Evolutionary conservation across 2,797 vertebrate species (phyloP).

Genomic region (Macrochelys suwanniensis): DNA sequence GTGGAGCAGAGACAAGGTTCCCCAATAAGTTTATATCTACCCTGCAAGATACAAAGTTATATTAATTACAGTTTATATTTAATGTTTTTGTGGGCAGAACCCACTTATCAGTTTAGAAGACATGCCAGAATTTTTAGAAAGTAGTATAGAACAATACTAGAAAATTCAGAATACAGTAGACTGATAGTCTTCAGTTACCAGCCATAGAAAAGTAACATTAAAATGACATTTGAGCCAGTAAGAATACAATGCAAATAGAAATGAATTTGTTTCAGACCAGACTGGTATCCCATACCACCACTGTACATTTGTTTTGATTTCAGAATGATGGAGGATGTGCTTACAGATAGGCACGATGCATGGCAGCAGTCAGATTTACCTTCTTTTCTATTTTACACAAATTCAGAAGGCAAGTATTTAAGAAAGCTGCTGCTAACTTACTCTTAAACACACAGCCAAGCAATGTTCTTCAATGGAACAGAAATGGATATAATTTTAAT

Average conservation of each 20-base stretch:
- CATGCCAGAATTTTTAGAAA: not conserved
- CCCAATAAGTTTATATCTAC: not conserved
- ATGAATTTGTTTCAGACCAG: not conserved
- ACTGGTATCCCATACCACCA: not conserved
- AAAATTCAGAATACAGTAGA: not conserved
- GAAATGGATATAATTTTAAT: not conserved
- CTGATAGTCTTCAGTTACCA: fast-evolving
- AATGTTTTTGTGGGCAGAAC: not conserved
- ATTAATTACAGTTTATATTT: too few relatives aligned
- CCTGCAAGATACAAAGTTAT: not conserved
- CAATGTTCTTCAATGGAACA: not conserved
- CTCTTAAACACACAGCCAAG: not conserved
- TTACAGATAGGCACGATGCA: too few relatives aligned
- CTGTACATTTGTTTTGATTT: not conserved
- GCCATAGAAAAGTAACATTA: not conserved
- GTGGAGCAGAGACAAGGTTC: not conserved
- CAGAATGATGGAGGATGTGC: fast-evolving
- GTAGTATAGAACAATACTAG: not conserved
- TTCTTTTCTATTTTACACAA: not conserved
- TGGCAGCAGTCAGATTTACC: not conserved
- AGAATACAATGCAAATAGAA: not conserved
- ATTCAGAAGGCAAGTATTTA: not conserved
- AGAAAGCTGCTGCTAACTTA: not conserved
- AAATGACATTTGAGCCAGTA: not conserved
- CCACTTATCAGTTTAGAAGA: not conserved